phyloP scores from a whole-genome alignment of 1,140 invertebrate species.

The Tetramorium simillimum region DNA sequence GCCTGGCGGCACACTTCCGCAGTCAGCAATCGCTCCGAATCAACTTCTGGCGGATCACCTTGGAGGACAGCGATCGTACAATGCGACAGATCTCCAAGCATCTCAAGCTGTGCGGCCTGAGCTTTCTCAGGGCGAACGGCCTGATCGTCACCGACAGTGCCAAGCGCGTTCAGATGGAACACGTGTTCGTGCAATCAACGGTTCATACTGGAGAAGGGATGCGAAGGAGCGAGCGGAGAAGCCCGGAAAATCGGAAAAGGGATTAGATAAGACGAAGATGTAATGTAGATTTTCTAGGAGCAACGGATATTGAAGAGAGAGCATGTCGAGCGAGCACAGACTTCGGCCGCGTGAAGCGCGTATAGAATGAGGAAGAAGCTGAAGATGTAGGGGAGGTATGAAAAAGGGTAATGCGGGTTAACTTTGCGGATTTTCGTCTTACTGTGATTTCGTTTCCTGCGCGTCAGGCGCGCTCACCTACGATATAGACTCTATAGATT shows the following conservation, averaged over 20 bases:
- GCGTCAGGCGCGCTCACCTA: slow-evolving; percentile 52
- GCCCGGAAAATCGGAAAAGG: not conserved
- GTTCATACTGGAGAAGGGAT: not conserved
- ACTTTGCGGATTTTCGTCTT: slow-evolving; percentile 66
- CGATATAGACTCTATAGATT: slow-evolving; percentile 48
- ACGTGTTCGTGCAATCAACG: slow-evolving; percentile 80
- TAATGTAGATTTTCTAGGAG: slow-evolving; percentile 46
- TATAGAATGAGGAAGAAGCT: not conserved
- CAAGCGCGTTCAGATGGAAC: slow-evolving; percentile 81
- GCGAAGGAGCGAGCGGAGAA: not conserved
- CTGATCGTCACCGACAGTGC: slow-evolving; percentile 81
- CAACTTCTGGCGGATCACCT: slow-evolving; percentile 82
- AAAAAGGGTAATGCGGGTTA: too few species aligned
- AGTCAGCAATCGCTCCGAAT: slow-evolving; percentile 82
- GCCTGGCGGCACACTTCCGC: slow-evolving; percentile 80
- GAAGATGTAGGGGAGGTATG: not conserved
- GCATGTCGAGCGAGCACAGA: slow-evolving; percentile 21
- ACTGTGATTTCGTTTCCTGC: slow-evolving; percentile 73
- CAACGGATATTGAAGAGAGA: slow-evolving; percentile 10
- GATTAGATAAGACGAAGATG: slow-evolving; percentile 13
- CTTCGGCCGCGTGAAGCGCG: slow-evolving; percentile 22
- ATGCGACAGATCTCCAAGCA: slow-evolving; percentile 82
- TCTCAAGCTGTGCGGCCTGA: slow-evolving; percentile 81
- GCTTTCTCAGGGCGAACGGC: slow-evolving; percentile 80
- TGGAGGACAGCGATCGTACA: slow-evolving; percentile 83